Base-by-base conservation (phyloP, 2,797 vertebrate species). In the Glyptemys insculpta region DNA sequence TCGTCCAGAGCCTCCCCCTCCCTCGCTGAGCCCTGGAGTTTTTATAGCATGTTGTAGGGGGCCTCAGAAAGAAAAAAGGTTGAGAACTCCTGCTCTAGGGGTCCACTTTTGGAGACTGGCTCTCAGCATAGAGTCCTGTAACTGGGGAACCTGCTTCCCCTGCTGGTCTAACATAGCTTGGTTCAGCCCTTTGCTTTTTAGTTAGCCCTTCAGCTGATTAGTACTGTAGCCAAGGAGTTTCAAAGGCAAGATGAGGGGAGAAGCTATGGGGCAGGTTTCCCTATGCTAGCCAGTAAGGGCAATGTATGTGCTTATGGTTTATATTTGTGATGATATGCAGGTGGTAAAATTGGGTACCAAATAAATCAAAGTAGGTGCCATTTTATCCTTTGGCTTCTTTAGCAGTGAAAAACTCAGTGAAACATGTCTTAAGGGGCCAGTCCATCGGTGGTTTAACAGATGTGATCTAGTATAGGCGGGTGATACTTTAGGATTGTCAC, bases 291-390 rank as follows among this genome's bases (percentile, higher is more conserved):
- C 62, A 85, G 62, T 78, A 50, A 19, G 47, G 79, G 8, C 5
- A 8, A 34, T n/a, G 49, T 57, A 12, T 29, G 72, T n/a, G 16
- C 15, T 62, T 56, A 0, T 1, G 79, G 86, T 56, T 91, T 15
- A 41, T 1, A 2, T 0, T 0, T 88, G 62, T 10, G 11, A 0
- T 5, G 25, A 76, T 14, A 2, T 52, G 25, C 1, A 2, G 27
- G 8, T 57, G 47, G 23, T 74, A 44, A 74, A 23, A 14, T 7
- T 12, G 37, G 41, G 3, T 23, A 21, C 72, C 21, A 41, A 74
- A 74, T 25, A 74, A 74, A 41, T 12, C 21, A 23, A 41, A 25
- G 19, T 74, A 41, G 74, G 84, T 68, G 74, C 52, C 3, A 3
- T 72, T 72, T 86, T 7, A 8, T 76, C 88, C 21, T n/a, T 3